Conservation (phyloP, 2,888 invertebrate genomes). For the Amiota minor region DNA sequence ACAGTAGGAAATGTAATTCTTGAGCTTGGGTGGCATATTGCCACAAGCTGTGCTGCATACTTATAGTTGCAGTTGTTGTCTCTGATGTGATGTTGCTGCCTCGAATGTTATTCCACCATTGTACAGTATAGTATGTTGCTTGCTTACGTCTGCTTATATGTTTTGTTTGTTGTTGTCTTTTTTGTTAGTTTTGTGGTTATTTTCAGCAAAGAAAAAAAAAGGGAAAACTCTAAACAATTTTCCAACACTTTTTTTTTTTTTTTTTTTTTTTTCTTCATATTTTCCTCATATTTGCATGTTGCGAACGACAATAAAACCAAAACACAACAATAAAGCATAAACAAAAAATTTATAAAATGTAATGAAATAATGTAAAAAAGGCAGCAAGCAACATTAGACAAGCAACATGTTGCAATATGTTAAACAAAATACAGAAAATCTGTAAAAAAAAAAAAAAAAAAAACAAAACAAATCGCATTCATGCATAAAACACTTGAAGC, state of each 20-base stretch:
- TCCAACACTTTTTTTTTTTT: slow-evolving; percentile 20
- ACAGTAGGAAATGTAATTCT: slow-evolving; percentile 41
- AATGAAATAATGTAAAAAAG: slow-evolving; percentile 7
- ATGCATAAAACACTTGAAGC: slow-evolving; percentile 7
- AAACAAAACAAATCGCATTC: neutral
- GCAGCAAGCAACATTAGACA: slow-evolving; percentile 8
- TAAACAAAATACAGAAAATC: slow-evolving; percentile 4
- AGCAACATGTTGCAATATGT: slow-evolving; percentile 34
- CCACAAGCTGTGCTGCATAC: slow-evolving; percentile 23
- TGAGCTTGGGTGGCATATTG: slow-evolving; percentile 44
- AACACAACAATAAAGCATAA: slow-evolving; percentile 3
- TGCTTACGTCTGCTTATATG: neutral
- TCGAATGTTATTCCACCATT: slow-evolving; percentile 29
- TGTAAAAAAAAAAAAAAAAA: too few relatives aligned
- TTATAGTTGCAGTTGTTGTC: slow-evolving; percentile 20
- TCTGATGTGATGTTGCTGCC: neutral
- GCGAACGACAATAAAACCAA: neutral
- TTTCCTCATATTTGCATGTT: slow-evolving; percentile 31
- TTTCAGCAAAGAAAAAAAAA: neutral
- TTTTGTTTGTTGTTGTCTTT: slow-evolving; percentile 1
- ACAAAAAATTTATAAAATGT: neutral
- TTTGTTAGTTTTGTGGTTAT: slow-evolving; percentile 5
- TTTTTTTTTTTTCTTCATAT: too few relatives aligned
- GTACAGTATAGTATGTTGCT: slow-evolving; percentile 4
- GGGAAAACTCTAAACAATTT: neutral